phyloP scores from a whole-genome alignment of 2,113 vertebrate species.

The Aphelocoma coerulescens region DNA sequence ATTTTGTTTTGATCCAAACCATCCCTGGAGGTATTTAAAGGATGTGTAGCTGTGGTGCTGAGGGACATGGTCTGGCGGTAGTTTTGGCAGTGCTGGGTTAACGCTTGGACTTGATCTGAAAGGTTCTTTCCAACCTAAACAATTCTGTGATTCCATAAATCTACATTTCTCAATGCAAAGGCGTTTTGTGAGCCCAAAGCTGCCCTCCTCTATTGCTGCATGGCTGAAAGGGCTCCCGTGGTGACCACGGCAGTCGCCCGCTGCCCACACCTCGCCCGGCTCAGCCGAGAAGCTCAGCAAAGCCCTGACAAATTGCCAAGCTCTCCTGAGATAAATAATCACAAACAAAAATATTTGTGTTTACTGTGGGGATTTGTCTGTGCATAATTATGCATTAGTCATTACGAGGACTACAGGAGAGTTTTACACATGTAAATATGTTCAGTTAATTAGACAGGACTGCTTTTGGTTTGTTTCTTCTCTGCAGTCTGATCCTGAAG shows the following conservation, averaged over 20 bases:
- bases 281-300: neutral
- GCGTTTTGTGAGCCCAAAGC: neutral
- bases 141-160: neutral
- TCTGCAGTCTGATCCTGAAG: conserved; percentile 46
- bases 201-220: neutral
- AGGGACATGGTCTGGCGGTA: neutral
- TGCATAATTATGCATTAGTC: conserved; percentile 71
- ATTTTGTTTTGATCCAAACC: neutral
- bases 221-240: neutral
- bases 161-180: neutral
- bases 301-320: conserved; percentile 54
- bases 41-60: neutral
- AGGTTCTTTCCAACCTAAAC: neutral
- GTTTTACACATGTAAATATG: conserved; percentile 72
- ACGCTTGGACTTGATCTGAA: neutral
- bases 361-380: conserved; percentile 70
- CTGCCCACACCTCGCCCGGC: neutral
- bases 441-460: conserved; percentile 68
- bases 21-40: neutral
- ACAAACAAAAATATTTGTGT: conserved; percentile 72
- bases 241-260: accelerated
- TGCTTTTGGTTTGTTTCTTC: conserved; percentile 60
- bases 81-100: neutral
- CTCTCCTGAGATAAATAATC: conserved; percentile 61
- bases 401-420: conserved; percentile 66